Conservation (phyloP, 1,140 invertebrate genomes). For the Neodiprion fabricii region DNA sequence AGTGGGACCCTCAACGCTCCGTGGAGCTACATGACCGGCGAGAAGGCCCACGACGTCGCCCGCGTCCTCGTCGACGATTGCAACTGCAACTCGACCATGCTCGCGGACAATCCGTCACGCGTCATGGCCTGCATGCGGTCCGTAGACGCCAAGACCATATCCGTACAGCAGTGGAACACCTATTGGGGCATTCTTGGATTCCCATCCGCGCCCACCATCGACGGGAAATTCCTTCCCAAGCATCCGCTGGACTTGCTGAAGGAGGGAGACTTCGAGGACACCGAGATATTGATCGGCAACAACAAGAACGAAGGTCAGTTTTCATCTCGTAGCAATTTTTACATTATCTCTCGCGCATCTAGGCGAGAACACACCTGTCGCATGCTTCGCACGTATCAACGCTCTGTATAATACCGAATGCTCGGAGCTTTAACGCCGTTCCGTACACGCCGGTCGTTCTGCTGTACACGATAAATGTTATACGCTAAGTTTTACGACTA, state of each 20-base stretch:
- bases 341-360: no score
- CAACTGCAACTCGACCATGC: conserved; percentile 79
- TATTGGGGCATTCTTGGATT: conserved; percentile 88
- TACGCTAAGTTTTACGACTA: no score
- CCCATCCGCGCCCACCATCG: conserved; percentile 86
- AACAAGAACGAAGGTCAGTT: conserved; percentile 87
- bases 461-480: no score
- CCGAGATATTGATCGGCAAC: conserved; percentile 85
- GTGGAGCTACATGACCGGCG: conserved; percentile 87
- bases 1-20: conserved; percentile 87
- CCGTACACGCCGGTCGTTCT: no score
- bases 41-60: conserved; percentile 79
- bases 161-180: conserved; percentile 89
- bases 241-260: conserved; percentile 83
- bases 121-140: conserved; percentile 88
- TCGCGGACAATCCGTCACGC: conserved; percentile 68
- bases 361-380: no score
- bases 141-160: conserved; percentile 84
- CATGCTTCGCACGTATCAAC: no score
- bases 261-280: conserved; percentile 81
- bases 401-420: no score
- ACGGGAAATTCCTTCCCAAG: conserved; percentile 83
- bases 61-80: conserved; percentile 80
- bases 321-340: no score
- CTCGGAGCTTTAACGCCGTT: no score